Percentiles rank a stretch among this genome's conserved stretches.
Conservation (phyloP, 1,140 invertebrate genomes). For the Pteromalus puparum region DNA sequence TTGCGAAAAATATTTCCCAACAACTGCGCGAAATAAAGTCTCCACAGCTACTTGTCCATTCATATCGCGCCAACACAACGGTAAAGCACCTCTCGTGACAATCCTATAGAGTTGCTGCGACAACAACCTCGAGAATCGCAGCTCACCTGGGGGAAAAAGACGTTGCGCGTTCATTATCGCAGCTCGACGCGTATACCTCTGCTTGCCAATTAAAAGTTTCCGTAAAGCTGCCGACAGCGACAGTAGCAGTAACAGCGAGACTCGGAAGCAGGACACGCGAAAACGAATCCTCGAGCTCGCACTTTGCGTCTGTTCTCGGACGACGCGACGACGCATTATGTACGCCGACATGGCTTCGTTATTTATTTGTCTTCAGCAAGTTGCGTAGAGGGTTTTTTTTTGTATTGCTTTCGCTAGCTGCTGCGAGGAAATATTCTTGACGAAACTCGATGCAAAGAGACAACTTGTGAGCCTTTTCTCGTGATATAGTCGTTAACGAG, state of each 20-base stretch:
- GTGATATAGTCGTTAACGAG: no score
- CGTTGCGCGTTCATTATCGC: neutral
- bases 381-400: neutral
- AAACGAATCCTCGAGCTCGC: neutral
- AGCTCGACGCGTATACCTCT: neutral
- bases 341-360: neutral
- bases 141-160: neutral
- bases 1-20: neutral
- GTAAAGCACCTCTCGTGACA: neutral
- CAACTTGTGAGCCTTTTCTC: neutral
- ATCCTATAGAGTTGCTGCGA: neutral
- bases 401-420: no score
- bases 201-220: constrained; percentile 53
- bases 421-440: no score
- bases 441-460: no score
- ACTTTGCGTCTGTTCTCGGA: neutral
- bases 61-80: neutral
- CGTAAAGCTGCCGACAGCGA: neutral
- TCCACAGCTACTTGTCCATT: neutral
- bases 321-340: neutral
- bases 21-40: neutral
- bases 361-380: constrained; percentile 34
- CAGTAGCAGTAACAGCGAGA: neutral
- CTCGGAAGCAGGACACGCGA: neutral
- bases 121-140: neutral